A percentile compares a stretch with the other conserved stretches of the same genome.
Conservation (phyloP, 1,140 invertebrate species). For the Drosophila punjabiensis region DNA sequence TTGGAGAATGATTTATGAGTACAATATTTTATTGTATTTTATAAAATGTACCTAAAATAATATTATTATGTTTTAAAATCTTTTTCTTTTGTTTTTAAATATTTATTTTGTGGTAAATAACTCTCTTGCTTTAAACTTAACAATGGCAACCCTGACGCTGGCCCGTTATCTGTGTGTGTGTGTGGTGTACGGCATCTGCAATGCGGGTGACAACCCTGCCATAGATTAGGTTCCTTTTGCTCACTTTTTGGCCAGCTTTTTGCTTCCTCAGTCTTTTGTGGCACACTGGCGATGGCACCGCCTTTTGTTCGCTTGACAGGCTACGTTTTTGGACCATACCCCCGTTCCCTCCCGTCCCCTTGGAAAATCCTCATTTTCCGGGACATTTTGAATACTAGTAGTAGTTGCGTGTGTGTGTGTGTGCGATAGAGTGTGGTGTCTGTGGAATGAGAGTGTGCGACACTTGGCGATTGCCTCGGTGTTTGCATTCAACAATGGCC, state of each 20-base stretch:
- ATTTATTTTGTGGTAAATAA: constrained; percentile 7
- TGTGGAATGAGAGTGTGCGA: constrained; percentile 55
- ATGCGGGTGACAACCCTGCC: constrained; percentile 50
- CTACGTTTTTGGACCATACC: constrained; percentile 4
- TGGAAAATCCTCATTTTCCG: constrained; percentile 14
- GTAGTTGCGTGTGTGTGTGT: constrained; percentile 32
- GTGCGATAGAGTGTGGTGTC: constrained; percentile 2
- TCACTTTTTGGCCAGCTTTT: constrained; percentile 47
- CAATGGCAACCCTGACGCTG: constrained; percentile 23
- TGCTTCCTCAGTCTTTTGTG: constrained; percentile 39
- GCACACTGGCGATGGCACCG: constrained; percentile 29
- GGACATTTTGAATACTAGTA: constrained; percentile 26
- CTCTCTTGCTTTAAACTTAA: not conserved
- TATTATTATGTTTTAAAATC: not conserved
- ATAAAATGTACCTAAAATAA: not conserved
- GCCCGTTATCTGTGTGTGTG: constrained; percentile 12
- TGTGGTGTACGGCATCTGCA: constrained; percentile 28
- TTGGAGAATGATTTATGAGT: not conserved
- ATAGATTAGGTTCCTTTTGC: constrained; percentile 40
- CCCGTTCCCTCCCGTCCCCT: not conserved
- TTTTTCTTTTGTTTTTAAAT: too few relatives aligned
- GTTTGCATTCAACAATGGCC: constrained; percentile 73
- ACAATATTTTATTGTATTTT: too few relatives aligned
- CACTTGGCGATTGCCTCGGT: constrained; percentile 69
- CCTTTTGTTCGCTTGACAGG: constrained; percentile 44